phyloP scores from a whole-genome alignment of 2,888 invertebrate genomes.

The Busseola fusca region DNA sequence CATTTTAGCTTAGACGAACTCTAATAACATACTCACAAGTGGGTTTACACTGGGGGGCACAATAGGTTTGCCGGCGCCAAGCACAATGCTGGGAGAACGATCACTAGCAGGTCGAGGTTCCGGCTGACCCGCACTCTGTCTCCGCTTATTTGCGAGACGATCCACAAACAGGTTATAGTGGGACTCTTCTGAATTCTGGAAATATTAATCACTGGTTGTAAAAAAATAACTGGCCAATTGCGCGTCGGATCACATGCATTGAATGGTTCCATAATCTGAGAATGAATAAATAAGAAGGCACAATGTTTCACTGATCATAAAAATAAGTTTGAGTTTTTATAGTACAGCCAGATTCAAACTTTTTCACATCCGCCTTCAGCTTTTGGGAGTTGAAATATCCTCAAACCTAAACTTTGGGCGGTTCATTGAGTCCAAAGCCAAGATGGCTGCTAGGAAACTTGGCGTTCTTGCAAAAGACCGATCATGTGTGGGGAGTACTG shows the following conservation, averaged over 20 bases:
- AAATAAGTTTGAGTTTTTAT: background rate
- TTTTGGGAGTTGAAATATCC: no score
- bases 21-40: constrained; percentile 76
- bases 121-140: constrained; percentile 91
- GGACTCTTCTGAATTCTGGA: constrained; percentile 91
- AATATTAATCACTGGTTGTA: constrained; percentile 15
- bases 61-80: constrained; percentile 86
- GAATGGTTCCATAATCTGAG: background rate
- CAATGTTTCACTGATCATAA: background rate
- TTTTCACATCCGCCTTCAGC: no score
- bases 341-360: background rate
- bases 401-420: no score
- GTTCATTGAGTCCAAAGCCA: no score
- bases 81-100: constrained; percentile 83
- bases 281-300: background rate
- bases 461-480: no score
- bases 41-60: constrained; percentile 82
- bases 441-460: no score
- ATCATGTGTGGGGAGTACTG: no score
- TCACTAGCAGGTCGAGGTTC: constrained; percentile 76
- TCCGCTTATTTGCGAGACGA: constrained; percentile 92
- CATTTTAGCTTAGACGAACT: no score
- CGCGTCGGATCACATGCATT: background rate
- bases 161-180: constrained; percentile 93
- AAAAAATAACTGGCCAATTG: background rate